Base-by-base conservation (phyloP, 1,140 invertebrate species). In the Cephus cinctus region DNA sequence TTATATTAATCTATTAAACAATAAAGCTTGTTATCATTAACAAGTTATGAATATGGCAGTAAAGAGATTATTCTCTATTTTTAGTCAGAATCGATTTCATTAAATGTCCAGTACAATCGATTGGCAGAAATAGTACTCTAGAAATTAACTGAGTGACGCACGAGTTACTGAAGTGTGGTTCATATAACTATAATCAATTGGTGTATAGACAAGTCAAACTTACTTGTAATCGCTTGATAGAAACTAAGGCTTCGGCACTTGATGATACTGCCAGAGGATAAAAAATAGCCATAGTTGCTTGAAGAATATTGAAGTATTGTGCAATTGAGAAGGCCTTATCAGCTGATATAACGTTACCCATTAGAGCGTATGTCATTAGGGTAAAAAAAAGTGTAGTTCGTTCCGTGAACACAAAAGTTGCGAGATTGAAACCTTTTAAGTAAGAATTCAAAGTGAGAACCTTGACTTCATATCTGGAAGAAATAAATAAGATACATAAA, bases 241-340 rank as follows among this genome's bases (percentile, higher is more conserved):
- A 87, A 2, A 87, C 81, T 54, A 78, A 71, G 2, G 82, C 74
- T 65, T 87, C 85, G 11, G 81, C 80, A 4, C 76, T 65, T 21
- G 67, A 72, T 12, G 80, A 65, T 6, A 88, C 64, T 2, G 82
- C 86, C 57, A 81, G 61, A 2, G 88, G 88, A 66, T 85, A 87
- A 50, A 85, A 80, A 50, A 89, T 85, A 11, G 86, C 86, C 75
- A 89, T 83, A 14, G 84, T 83, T 1, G 86, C 64, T 56, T 88
- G 83, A 14, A 90, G 63, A 34, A 84, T 78, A 65, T 90, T 89
- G 62, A 86, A 87, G 56, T 90, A 83, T 44, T 87, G 83, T 22
- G 86, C 83, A 47, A 87, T 77, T 5, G 87, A 84, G 67, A 90
- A 90, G 5, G 88, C 84, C 59, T 83, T 81, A 47, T 85, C 81